Percentiles rank a stretch among this genome's conserved stretches.
Conservation (phyloP, 2,888 invertebrate genomes). For the Diadromus collaris region DNA sequence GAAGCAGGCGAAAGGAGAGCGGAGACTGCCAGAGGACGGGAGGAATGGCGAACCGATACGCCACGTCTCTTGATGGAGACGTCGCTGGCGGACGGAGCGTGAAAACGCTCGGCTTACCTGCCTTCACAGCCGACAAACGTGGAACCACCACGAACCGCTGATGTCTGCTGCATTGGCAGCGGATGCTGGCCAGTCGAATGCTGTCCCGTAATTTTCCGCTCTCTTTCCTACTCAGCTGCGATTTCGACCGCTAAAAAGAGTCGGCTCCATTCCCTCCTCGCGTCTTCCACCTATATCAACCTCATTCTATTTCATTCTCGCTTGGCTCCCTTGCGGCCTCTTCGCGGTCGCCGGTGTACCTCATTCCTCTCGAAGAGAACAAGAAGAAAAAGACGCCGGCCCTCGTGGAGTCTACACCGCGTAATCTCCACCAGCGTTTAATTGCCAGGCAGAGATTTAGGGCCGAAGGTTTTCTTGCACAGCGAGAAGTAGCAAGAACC, state of each 20-base stretch:
- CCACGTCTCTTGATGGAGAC: conserved; percentile 33
- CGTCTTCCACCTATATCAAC: conserved; percentile 16
- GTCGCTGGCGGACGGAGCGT: conserved; percentile 50
- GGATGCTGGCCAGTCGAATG: not conserved
- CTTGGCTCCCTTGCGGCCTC: conserved; percentile 1
- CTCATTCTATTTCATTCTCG: conserved; percentile 37
- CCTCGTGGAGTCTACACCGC: conserved; percentile 30
- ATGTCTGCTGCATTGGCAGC: not conserved
- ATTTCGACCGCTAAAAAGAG: conserved; percentile 20
- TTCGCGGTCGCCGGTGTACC: conserved; percentile 31
- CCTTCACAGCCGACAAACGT: conserved; percentile 20
- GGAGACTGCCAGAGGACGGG: not conserved
- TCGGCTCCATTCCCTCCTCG: conserved; percentile 11
- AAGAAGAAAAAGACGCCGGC: conserved; percentile 30
- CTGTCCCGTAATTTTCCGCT: conserved; percentile 9
- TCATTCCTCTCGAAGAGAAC: conserved; percentile 21
- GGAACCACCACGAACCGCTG: not conserved
- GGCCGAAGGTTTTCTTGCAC: conserved; percentile 46
- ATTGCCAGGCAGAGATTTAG: conserved; percentile 63
- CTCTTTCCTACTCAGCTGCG: conserved; percentile 4
- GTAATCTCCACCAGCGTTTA: conserved; percentile 60
- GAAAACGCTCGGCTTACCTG: conserved; percentile 49
- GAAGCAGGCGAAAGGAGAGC: conserved; percentile 34
- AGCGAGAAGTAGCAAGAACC: conserved; percentile 31
- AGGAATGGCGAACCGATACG: conserved; percentile 9